These are phyloP conservation scores for Poeciliopsis paucimaculata DNA, from an alignment of 2,797 vertebrate species.

Conservation along the genomic window DNA sequence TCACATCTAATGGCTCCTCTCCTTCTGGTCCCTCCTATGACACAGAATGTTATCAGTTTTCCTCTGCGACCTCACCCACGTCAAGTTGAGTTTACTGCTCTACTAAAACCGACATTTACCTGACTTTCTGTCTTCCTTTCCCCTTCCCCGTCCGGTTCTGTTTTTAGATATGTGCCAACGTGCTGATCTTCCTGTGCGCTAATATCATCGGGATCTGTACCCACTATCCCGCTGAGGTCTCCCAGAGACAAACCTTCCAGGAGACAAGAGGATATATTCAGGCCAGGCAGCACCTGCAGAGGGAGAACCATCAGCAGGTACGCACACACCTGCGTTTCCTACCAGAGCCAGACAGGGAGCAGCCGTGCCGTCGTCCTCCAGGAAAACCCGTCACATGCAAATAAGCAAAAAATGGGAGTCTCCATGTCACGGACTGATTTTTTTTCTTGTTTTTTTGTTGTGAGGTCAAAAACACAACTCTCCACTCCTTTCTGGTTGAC, in stretches of 20 bases:
- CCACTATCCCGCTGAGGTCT: slow-evolving; percentile 96
- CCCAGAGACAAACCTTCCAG: slow-evolving; percentile 96
- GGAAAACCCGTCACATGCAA: slow-evolving; percentile 51
- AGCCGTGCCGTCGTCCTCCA: background rate
- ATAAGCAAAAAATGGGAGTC: slow-evolving; percentile 57
- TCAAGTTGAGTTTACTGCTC: slow-evolving; percentile 57
- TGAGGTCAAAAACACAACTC: slow-evolving; percentile 60
- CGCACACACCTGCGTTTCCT: slow-evolving; percentile 14
- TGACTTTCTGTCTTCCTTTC: slow-evolving; percentile 8
- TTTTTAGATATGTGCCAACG: slow-evolving; percentile 89
- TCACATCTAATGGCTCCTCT: slow-evolving; percentile 57
- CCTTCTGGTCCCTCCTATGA: slow-evolving; percentile 51
- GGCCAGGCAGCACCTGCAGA: slow-evolving; percentile 92
- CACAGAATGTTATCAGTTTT: slow-evolving; percentile 63
- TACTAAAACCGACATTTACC: slow-evolving; percentile 30
- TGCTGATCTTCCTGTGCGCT: slow-evolving; percentile 93
- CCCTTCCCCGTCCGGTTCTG: slow-evolving; percentile 14
- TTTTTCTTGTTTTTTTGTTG: slow-evolving; percentile 48
- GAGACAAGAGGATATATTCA: slow-evolving; percentile 97
- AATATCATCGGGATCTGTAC: slow-evolving; percentile 96
- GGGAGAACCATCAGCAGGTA: slow-evolving; percentile 97
- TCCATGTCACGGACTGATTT: slow-evolving; percentile 45
- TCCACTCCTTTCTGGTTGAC: slow-evolving; percentile 60
- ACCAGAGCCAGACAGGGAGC: slow-evolving; percentile 29
- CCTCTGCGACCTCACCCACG: slow-evolving; percentile 64